These are phyloP conservation scores for Reinhardtius hippoglossoides DNA, from an alignment of 2,113 vertebrate genomes.

Conservation along the genomic window DNA sequence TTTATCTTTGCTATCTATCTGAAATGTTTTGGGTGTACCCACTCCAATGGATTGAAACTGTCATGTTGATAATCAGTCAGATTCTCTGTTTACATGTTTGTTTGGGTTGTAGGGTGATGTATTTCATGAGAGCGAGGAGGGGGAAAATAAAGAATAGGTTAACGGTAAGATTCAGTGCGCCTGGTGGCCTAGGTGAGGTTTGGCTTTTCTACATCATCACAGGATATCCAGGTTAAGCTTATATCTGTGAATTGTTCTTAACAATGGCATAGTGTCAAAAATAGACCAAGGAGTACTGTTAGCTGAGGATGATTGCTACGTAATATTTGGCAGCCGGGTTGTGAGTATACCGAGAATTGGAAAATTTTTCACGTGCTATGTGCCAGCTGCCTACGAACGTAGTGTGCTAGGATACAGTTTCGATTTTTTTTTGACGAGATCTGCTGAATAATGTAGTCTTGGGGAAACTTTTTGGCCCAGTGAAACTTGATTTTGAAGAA, in stretches of 20 bases:
- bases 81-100: conserved; percentile 82
- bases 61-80: conserved; percentile 78
- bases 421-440: conserved; percentile 59
- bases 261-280: conserved; percentile 65
- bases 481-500: conserved; percentile 76
- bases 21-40: conserved; percentile 42
- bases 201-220: conserved; percentile 70
- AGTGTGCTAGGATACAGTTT: conserved; percentile 69
- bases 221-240: conserved; percentile 77
- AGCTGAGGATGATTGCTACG: conserved; percentile 61
- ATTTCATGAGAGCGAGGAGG: conserved; percentile 5
- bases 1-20: conserved; percentile 36
- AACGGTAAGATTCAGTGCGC: conserved; percentile 61
- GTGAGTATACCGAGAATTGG: conserved; percentile 50
- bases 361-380: conserved; percentile 72
- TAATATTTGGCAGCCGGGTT: conserved; percentile 61
- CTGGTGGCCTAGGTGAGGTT: conserved; percentile 59
- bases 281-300: conserved; percentile 62
- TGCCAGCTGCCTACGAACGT: conserved; percentile 76
- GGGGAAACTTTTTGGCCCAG: conserved; percentile 59
- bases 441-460: conserved; percentile 69
- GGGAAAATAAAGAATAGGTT: conserved; percentile 15
- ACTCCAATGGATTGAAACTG: conserved; percentile 62
- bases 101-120: conserved; percentile 53
- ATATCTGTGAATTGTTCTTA: conserved; percentile 74